Conservation (phyloP, 2,888 invertebrate genomes). For the Malacosoma neustria region DNA sequence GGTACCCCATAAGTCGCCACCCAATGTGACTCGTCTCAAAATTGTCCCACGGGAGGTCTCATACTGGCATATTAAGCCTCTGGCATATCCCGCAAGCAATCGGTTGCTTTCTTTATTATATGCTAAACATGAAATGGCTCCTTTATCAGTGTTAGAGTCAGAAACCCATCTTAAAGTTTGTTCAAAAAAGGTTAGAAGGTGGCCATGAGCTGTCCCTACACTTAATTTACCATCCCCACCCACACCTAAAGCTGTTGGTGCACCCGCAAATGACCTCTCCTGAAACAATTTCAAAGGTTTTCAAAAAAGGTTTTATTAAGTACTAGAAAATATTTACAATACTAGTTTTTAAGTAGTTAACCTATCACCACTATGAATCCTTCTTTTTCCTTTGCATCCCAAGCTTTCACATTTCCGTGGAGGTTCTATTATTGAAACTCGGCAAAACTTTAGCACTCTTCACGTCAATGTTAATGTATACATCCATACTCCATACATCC, state of each 20-base stretch:
- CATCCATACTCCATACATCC: too few relatives aligned
- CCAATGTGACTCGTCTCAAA: slow-evolving; percentile 58
- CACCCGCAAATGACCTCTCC: slow-evolving; percentile 92
- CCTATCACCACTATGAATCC: too few relatives aligned
- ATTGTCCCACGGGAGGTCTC: slow-evolving; percentile 81
- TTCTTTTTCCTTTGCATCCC: too few relatives aligned
- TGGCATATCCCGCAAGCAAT: slow-evolving; percentile 81
- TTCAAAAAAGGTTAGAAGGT: slow-evolving; percentile 82
- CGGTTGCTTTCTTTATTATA: slow-evolving; percentile 92
- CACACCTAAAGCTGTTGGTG: slow-evolving; percentile 88
- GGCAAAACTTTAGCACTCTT: too few relatives aligned
- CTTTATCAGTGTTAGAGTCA: slow-evolving; percentile 79
- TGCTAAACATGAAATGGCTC: slow-evolving; percentile 87
- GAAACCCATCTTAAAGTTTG: slow-evolving; percentile 94
- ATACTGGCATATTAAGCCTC: slow-evolving; percentile 93
- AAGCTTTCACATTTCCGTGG: too few relatives aligned
- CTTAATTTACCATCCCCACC: slow-evolving; percentile 82
- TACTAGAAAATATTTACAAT: too few relatives aligned
- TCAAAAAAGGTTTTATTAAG: slow-evolving; percentile 3
- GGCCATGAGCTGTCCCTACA: slow-evolving; percentile 96
- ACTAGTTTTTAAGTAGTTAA: too few relatives aligned
- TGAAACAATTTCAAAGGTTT: slow-evolving; percentile 34
- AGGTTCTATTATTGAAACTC: too few relatives aligned
- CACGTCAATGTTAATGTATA: too few relatives aligned
- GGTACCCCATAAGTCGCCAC: slow-evolving; percentile 65